Conservation (phyloP, 35 echinoderm and acorn worm species). For the Heliocidaris tuberculata region DNA sequence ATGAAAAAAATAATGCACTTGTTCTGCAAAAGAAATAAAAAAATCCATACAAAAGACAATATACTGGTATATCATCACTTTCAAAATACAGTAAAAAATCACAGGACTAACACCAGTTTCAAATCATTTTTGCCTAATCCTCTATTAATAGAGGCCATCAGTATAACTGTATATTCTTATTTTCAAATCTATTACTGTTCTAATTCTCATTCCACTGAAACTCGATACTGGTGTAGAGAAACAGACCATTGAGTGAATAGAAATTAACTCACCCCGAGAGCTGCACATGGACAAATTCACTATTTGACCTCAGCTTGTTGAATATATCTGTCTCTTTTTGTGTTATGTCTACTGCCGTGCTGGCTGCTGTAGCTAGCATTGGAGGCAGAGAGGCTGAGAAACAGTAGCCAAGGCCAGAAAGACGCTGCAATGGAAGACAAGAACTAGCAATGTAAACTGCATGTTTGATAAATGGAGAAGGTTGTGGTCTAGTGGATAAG, state of each 20-base stretch:
- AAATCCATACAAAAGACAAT: no score
- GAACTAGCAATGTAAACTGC: neutral
- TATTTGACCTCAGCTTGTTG: conserved; percentile 58
- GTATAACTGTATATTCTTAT: no score
- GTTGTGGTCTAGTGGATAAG: neutral
- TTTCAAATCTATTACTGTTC: no score
- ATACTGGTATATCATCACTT: no score
- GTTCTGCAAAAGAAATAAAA: no score
- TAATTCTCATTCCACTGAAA: no score
- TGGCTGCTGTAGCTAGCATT: conserved; percentile 77
- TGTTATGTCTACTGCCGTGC: conserved; percentile 71
- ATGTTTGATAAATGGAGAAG: neutral
- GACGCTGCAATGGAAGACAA: conserved; percentile 58
- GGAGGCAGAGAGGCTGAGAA: conserved; percentile 97
- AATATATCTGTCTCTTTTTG: conserved; percentile 76
- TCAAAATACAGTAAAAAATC: no score
- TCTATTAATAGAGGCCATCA: no score
- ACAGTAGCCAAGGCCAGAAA: conserved; percentile 94
- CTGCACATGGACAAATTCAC: conserved; percentile 68
- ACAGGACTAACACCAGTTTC: no score
- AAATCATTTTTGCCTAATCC: no score
- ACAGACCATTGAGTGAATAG: neutral
- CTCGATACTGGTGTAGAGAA: neutral
- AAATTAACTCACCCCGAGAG: conserved; percentile 59
- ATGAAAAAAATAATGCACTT: no score